Evolutionary conservation across 2,797 vertebrate genomes (phyloP).

Genomic region (Danio kyathit): DNA sequence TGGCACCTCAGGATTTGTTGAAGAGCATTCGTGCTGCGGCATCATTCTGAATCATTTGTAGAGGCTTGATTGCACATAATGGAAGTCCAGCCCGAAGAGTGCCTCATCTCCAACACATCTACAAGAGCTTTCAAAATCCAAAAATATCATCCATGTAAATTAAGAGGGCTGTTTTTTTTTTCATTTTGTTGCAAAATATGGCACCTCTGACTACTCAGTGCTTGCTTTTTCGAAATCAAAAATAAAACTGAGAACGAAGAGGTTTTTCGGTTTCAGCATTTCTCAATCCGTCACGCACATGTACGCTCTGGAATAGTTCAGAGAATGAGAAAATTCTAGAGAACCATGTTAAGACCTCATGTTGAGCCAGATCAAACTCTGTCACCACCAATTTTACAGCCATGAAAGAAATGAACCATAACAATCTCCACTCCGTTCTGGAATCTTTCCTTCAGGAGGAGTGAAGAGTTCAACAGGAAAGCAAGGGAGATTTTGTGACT

Average conservation of each 20-base stretch:
- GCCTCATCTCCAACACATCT: not conserved
- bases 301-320: conserved; percentile 8
- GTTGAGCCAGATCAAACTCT: conserved; percentile 59
- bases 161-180: not conserved
- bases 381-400: conserved; percentile 58
- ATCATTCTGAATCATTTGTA: too few relatives aligned
- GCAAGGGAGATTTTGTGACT: not conserved
- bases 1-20: too few relatives aligned
- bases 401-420: conserved; percentile 39
- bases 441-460: conserved; percentile 62
- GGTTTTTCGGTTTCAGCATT: not conserved
- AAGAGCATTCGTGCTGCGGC: too few relatives aligned
- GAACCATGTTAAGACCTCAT: conserved; percentile 57
- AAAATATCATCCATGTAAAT: conserved; percentile 3
- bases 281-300: conserved; percentile 11
- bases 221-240: not conserved
- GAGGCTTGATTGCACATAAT: too few relatives aligned
- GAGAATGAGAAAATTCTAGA: conserved; percentile 9
- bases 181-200: not conserved
- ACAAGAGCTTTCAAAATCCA: not conserved
- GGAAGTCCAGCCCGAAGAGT: not conserved
- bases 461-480: conserved; percentile 43
- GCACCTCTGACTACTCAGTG: too few relatives aligned
- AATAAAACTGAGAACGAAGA: not conserved
- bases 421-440: conserved; percentile 58